Base-by-base conservation (phyloP, 2,797 vertebrate genomes). In the Onychomys torridus region DNA sequence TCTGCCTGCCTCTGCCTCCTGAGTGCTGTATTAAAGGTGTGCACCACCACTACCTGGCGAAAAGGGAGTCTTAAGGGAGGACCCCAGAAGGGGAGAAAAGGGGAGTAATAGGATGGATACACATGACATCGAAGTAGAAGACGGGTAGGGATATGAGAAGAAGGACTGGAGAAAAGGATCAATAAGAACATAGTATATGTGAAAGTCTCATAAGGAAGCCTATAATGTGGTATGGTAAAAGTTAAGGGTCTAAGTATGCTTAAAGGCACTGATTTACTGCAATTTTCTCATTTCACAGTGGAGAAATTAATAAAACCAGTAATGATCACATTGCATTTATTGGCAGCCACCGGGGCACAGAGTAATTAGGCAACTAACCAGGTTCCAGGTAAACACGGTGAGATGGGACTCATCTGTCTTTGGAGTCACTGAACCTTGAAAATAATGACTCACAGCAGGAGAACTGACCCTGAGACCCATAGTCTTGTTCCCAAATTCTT, bases 271-370 rank as follows among this genome's bases (percentile, higher is more conserved):
- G 52, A 79, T 46, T 82, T 89, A 91, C 49, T 69, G 40, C 49
- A 89, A 49, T 43, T 43, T 76, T 75, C 32, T 75, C 65, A 92
- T 57, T 90, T 96, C 76, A 61, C 59, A 76, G 83, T 65, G 65
- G 71, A 90, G 78, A 91, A 82, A 93, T 89, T 71, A 78, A 79
- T 29, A 82, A 89, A 71, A 93, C 32, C 49, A 79, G 29, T 23
- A n/a, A 75, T 17, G 49, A 63, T 11, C 16, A 63, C n/a, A 52
- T 76, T 90, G 82, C 57, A 96, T 97, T 84, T 77, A 77, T 57
- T 85, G 82, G 91, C 89, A 92, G 59, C 61, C 32, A 67, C 65
- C 69, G 63, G 84, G 16, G 46, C 40, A 32, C 13, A 16, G 5
- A 75, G 46, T 69, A 55, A 69, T 91, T 75, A 40, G 81, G 16